Conservation (phyloP, 2,888 invertebrate species). For the Agriotes lineatus region DNA sequence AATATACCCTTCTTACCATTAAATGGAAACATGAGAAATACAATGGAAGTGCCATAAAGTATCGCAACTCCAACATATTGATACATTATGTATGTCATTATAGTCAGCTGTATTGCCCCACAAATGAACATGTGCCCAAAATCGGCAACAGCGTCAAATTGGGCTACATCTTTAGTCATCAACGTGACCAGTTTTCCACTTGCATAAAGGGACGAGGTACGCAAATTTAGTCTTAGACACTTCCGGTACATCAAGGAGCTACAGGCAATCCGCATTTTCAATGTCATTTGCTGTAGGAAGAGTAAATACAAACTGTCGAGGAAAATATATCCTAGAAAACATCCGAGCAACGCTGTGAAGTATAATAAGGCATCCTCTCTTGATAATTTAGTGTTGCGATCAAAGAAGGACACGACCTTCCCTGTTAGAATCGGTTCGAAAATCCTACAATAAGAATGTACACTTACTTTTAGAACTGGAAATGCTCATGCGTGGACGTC, state of each 20-base stretch:
- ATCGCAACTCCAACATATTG: conserved; percentile 69
- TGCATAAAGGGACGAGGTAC: conserved; percentile 84
- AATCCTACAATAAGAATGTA: conserved; percentile 67
- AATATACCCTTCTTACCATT: no score
- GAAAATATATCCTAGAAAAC: conserved; percentile 69
- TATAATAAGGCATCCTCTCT: conserved; percentile 75
- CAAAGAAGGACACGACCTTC: conserved; percentile 76
- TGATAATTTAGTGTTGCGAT: conserved; percentile 67
- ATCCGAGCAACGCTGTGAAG: conserved; percentile 74
- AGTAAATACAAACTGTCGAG: conserved; percentile 82
- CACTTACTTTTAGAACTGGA: neutral
- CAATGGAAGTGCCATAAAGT: conserved; percentile 67
- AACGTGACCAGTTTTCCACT: conserved; percentile 69
- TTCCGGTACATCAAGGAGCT: conserved; percentile 82
- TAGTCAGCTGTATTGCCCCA: conserved; percentile 79
- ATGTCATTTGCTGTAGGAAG: conserved; percentile 76
- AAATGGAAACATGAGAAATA: conserved; percentile 61
- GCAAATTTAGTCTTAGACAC: conserved; percentile 78
- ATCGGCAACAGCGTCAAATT: conserved; percentile 84
- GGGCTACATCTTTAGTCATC: conserved; percentile 86
- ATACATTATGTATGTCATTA: conserved; percentile 79
- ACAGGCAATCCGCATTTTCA: conserved; percentile 77
- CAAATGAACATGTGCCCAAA: conserved; percentile 85
- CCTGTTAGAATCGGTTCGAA: conserved; percentile 76
- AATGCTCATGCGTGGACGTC: no score